Base-by-base conservation (phyloP, 2,888 invertebrate species). In the Hetaerina titia region DNA sequence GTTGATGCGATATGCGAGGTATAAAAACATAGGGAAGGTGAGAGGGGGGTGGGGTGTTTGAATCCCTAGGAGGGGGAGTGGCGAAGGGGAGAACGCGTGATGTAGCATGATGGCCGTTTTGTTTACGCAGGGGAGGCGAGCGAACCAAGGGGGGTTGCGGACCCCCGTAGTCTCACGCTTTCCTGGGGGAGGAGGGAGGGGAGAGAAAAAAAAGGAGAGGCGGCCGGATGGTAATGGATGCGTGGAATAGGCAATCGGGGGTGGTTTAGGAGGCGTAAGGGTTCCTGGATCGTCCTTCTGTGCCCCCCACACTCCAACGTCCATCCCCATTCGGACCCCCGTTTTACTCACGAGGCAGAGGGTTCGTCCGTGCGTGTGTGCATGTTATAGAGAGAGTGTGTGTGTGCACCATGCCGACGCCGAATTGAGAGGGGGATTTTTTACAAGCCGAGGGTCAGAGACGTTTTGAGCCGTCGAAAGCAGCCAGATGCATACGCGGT, bases 41-140 rank as follows among this genome's bases (percentile, higher is more conserved):
- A 81, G 31, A 60, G 31, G 81, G 45, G 45, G 81, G 81, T 31
- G 45, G 45, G 45, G 1, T 45, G 45, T 45, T 45, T 45, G 81
- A 31, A 81, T 0, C 25, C 81, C 11, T 0, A 31, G 81, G 81
- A 31, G 81, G 81, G 13, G 81, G 81, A 11, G 9, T 0, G 9
- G 8, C 9, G n/a, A 11, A 69, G 22, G 17, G 69, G 69, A 31
- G 31, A 31, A 81, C 31, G 81, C 81, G 81, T 81, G 81, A 81
- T 81, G 81, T 81, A 31, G 81, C 81, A 81, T 81, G 81, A 81
- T 81, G 81, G 81, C 81, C 81, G 81, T 81, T 81, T 81, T 81
- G 81, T 81, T 81, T 81, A 25, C 31, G 8, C 9, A 81, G 31
- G 81, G 25, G 81, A 81, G 81, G 81, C 81, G 81, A 31, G 17